Conservation (phyloP, 2,113 vertebrate genomes). For the human (Homo sapiens) region GRCh38 chr7:133775001-133775500, state of each 20-base stretch:
- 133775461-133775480: neutral
- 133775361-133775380: neutral
- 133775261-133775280: neutral
- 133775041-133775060: neutral
- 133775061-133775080: neutral
- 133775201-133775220: neutral
- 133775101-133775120: neutral
- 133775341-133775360: neutral
- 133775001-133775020: neutral
- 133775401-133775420: neutral
- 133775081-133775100: neutral
- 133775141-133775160: neutral
- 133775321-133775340: neutral
- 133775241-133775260: neutral
- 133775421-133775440: neutral
- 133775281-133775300: neutral
- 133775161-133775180: neutral
- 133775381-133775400: neutral
- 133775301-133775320: neutral
- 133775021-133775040: neutral
- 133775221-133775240: neutral
- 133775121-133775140: constrained; percentile 2
- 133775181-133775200: neutral
- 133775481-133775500: constrained; percentile 20
- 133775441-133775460: neutral